Conservation (phyloP, 2,797 vertebrate genomes). For the Lacerta agilis region DNA sequence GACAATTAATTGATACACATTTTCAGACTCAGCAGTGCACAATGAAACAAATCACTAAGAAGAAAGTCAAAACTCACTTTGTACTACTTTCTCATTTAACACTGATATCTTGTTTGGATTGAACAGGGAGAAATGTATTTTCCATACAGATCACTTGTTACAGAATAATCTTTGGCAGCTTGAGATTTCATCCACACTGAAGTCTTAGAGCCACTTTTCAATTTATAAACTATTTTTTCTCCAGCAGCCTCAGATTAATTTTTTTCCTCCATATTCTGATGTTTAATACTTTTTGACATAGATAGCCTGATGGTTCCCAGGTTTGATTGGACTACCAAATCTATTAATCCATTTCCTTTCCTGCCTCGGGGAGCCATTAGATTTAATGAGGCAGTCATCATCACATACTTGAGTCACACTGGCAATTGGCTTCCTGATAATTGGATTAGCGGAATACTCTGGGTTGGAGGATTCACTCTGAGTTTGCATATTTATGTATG, state of each 20-base stretch:
- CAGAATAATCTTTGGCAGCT: constrained; percentile 40
- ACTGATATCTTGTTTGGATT: constrained; percentile 36
- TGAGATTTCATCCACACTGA: constrained; percentile 1
- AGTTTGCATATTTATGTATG: constrained; percentile 62
- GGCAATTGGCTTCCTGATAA: constrained; percentile 65
- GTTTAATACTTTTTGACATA: constrained; percentile 51
- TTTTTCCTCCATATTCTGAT: constrained; percentile 33
- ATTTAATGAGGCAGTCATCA: constrained; percentile 68
- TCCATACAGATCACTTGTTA: constrained; percentile 47
- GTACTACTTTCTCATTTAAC: constrained; percentile 26
- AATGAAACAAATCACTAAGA: constrained; percentile 37
- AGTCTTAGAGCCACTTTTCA: constrained; percentile 20
- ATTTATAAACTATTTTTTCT: constrained; percentile 36
- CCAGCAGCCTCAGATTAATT: constrained; percentile 45
- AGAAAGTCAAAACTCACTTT: background rate
- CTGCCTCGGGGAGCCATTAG: constrained; percentile 67
- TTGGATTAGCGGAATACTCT: constrained; percentile 59
- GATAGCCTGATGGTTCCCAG: constrained; percentile 37
- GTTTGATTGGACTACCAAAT: constrained; percentile 67
- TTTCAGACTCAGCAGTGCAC: background rate
- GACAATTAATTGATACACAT: background rate
- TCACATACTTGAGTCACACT: constrained; percentile 51
- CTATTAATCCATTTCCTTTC: constrained; percentile 63
- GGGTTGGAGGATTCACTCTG: constrained; percentile 49
- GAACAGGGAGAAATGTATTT: constrained; percentile 27